phyloP scores from a whole-genome alignment of 2,797 vertebrate species.

The Poeciliopsis gracilis region DNA sequence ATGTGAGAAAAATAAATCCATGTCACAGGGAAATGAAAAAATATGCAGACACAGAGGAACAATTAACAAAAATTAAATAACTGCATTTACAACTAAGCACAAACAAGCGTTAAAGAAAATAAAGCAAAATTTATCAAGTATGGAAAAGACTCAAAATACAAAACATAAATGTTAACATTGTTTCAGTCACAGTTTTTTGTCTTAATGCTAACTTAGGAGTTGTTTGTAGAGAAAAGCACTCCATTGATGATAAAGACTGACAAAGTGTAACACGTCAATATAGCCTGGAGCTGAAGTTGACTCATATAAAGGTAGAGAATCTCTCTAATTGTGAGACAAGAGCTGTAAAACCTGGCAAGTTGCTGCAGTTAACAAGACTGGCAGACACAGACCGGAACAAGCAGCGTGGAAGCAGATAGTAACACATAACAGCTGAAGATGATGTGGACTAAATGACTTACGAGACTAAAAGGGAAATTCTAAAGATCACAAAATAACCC shows the following conservation, averaged over 20 bases:
- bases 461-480: slow-evolving; percentile 18
- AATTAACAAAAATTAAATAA: not conserved
- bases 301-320: not conserved
- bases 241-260: not conserved
- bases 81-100: not conserved
- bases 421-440: slow-evolving; percentile 38
- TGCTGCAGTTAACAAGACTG: slow-evolving; percentile 19
- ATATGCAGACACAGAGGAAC: not conserved
- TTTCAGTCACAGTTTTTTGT: not conserved
- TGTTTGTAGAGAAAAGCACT: not conserved
- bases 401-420: slow-evolving; percentile 15
- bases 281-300: not conserved
- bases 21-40: not conserved
- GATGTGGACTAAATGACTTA: slow-evolving; percentile 19
- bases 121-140: not conserved
- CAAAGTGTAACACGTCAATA: not conserved
- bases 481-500: slow-evolving; percentile 2
- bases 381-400: slow-evolving; percentile 42
- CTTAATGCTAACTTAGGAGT: not conserved
- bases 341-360: slow-evolving; percentile 5
- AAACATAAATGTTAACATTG: not conserved
- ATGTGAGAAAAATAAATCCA: not conserved
- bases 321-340: slow-evolving; percentile 10
- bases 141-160: not conserved
- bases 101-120: not conserved